phyloP scores from a whole-genome alignment of 2,797 vertebrate genomes.

The Acrossocheilus fasciatus region DNA sequence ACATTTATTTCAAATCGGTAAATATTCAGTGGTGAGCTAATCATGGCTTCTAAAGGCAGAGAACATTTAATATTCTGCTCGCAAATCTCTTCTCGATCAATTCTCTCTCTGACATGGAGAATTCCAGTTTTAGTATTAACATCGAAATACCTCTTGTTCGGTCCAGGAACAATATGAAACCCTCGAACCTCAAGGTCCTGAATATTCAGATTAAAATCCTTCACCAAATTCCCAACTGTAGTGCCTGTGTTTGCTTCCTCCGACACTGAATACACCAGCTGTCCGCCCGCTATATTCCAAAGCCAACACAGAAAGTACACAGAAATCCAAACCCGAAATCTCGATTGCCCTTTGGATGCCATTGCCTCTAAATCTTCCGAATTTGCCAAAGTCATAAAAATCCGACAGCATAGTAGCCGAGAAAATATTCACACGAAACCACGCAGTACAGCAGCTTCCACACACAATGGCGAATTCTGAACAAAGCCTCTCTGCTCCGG shows the following conservation, averaged over 20 bases:
- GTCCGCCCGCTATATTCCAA: constrained; percentile 67
- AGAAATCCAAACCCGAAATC: constrained; percentile 17
- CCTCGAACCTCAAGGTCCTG: constrained; percentile 73
- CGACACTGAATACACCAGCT: constrained; percentile 75
- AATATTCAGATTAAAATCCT: constrained; percentile 75
- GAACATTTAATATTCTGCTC: constrained; percentile 52
- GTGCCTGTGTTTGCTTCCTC: constrained; percentile 79
- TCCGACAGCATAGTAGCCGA: constrained; percentile 5
- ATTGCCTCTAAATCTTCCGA: constrained; percentile 4
- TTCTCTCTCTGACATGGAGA: constrained; percentile 58
- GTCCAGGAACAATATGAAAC: constrained; percentile 70
- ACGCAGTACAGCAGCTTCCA: not conserved
- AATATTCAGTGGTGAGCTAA: constrained; percentile 54
- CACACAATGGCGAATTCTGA: constrained; percentile 50
- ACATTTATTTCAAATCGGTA: constrained; percentile 59
- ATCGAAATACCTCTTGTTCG: constrained; percentile 64
- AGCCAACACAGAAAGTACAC: constrained; percentile 37
- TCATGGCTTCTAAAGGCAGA: constrained; percentile 60
- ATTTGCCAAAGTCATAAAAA: constrained; percentile 1
- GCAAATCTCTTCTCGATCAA: constrained; percentile 67
- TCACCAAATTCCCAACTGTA: constrained; percentile 77
- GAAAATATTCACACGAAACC: not conserved
- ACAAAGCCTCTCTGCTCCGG: constrained; percentile 51
- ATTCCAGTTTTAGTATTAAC: constrained; percentile 61
- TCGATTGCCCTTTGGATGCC: constrained; percentile 9